Conservation (phyloP, 2,888 invertebrate species). For the Nysson spinosus region DNA sequence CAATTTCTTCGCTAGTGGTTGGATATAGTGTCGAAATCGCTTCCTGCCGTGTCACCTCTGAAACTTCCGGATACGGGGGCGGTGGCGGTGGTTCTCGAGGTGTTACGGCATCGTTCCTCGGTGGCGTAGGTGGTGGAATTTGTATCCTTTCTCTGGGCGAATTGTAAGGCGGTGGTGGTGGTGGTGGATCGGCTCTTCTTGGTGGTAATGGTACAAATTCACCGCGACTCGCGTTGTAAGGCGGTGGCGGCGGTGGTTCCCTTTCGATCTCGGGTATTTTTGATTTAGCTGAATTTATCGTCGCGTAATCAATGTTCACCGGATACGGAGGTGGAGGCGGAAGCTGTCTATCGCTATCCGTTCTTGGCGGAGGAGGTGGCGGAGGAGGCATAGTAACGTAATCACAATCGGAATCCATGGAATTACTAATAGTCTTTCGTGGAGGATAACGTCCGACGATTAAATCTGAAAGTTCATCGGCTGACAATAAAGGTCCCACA, state of each 20-base stretch:
- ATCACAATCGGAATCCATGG: conserved; percentile 92
- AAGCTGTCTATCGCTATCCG: conserved; percentile 81
- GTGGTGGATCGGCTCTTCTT: conserved; percentile 82
- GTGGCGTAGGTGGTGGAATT: conserved; percentile 76
- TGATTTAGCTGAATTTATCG: conserved; percentile 59
- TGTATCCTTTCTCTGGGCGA: conserved; percentile 74
- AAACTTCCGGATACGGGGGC: conserved; percentile 79
- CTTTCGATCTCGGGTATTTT: conserved; percentile 58
- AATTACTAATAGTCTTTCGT: conserved; percentile 88
- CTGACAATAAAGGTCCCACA: conserved; percentile 86
- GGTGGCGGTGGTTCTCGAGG: conserved; percentile 82
- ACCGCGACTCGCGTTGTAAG: conserved; percentile 80
- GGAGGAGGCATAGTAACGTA: conserved; percentile 87
- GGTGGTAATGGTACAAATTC: conserved; percentile 82
- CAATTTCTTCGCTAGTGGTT: conserved; percentile 32
- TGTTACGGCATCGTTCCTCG: conserved; percentile 77
- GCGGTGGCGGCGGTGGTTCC: conserved; percentile 84
- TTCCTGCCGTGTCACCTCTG: conserved; percentile 49
- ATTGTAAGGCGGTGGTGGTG: conserved; percentile 80
- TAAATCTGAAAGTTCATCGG: conserved; percentile 89
- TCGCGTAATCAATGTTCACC: conserved; percentile 66
- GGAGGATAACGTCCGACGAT: conserved; percentile 90
- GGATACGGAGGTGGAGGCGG: conserved; percentile 78
- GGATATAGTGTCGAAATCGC: conserved; percentile 64
- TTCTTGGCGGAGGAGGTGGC: conserved; percentile 83